Evolutionary conservation across 2,888 invertebrate genomes (phyloP).

Genomic region (Pterobdella sp.): DNA sequence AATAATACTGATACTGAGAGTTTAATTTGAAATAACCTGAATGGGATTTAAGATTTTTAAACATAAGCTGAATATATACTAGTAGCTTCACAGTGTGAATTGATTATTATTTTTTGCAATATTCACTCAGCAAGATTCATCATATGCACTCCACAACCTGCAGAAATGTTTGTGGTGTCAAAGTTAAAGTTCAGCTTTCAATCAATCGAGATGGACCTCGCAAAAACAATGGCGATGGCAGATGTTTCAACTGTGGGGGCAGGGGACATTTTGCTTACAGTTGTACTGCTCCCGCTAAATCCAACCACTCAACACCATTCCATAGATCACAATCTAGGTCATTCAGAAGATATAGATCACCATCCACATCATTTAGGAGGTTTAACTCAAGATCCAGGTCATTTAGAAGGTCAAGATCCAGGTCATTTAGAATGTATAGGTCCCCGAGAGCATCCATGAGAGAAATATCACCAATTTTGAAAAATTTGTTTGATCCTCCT

Average conservation of each 20-base stretch:
- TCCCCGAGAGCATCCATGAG: neutral
- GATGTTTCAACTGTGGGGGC: conserved; percentile 88
- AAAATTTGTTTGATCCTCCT: too few relatives aligned
- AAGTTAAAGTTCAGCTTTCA: conserved; percentile 1
- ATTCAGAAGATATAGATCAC: conserved; percentile 5
- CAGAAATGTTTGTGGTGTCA: neutral
- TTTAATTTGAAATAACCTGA: too few relatives aligned
- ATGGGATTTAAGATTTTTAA: too few relatives aligned
- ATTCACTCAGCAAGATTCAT: too few relatives aligned
- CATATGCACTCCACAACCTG: too few relatives aligned
- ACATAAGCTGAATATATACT: too few relatives aligned
- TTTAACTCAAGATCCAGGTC: neutral
- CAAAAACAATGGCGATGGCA: too few relatives aligned
- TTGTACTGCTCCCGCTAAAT: conserved; percentile 54
- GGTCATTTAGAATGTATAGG: neutral
- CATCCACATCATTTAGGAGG: conserved; percentile 2
- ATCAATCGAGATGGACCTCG: neutral
- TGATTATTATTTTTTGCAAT: neutral
- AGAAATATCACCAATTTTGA: too few relatives aligned
- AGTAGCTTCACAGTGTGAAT: neutral
- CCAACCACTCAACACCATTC: neutral
- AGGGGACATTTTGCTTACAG: conserved; percentile 86
- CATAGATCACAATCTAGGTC: neutral
- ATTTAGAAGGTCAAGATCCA: neutral
- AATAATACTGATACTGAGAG: too few relatives aligned